Evolutionary conservation across 2,888 invertebrate species (phyloP).

Genomic region (Dryococelus australis): DNA sequence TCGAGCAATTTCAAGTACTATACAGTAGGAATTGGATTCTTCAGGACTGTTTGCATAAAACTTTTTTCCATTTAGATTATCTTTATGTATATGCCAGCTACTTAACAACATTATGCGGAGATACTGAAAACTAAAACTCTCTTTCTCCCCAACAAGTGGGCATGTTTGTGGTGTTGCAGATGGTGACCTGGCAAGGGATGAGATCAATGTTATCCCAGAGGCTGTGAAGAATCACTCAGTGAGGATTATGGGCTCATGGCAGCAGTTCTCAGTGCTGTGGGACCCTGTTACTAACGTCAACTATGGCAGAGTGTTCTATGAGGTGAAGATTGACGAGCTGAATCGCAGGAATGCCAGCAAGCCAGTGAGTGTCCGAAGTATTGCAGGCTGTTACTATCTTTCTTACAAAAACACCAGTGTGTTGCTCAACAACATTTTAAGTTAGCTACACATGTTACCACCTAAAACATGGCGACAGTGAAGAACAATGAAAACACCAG

Average conservation of each 20-base stretch:
- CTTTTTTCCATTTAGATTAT: no score
- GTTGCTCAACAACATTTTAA: no score
- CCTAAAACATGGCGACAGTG: no score
- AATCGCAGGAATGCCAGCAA: neutral
- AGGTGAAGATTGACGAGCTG: conserved; percentile 71
- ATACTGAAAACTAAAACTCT: no score
- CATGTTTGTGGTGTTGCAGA: neutral
- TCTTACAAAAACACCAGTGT: neutral
- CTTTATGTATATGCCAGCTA: no score
- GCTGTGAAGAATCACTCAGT: conserved; percentile 73
- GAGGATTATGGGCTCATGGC: conserved; percentile 75
- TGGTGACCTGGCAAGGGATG: conserved; percentile 49
- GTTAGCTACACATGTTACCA: no score
- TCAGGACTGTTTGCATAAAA: no score
- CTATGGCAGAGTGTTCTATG: conserved; percentile 83
- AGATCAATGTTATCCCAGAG: conserved; percentile 75
- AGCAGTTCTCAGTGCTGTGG: conserved; percentile 87
- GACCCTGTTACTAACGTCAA: conserved; percentile 75
- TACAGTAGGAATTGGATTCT: no score
- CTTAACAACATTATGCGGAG: no score
- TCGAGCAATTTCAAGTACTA: no score
- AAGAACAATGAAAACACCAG: no score
- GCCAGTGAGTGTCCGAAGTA: neutral
- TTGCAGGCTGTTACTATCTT: neutral
- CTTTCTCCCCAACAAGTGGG: no score